phyloP scores from a whole-genome alignment of 64 coral and sea anemone genomes.

The Dendrophyllia cribrosa region DNA sequence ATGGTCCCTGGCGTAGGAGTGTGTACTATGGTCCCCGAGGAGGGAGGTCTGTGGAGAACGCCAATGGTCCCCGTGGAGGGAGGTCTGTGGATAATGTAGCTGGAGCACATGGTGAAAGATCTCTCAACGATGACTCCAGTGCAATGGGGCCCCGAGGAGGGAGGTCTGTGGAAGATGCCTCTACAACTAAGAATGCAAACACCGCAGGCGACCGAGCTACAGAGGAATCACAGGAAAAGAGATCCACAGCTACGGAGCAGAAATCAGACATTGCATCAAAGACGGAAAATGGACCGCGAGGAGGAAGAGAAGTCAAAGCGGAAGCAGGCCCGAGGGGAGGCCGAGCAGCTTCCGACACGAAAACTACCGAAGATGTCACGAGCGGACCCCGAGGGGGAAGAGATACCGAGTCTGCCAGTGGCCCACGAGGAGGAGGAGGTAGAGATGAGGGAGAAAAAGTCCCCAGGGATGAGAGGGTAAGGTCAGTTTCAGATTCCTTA shows the following conservation, averaged over 20 bases:
- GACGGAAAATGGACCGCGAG: background rate
- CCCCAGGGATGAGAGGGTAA: slow-evolving; percentile 19
- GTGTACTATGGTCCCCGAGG: slow-evolving; percentile 62
- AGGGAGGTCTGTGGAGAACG: slow-evolving; percentile 17
- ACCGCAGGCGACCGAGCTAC: slow-evolving; percentile 31
- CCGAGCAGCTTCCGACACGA: background rate
- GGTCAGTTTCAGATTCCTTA: slow-evolving; percentile 8
- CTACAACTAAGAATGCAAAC: slow-evolving; percentile 13
- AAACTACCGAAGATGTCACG: background rate
- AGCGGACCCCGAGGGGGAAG: slow-evolving; percentile 54
- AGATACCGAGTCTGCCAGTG: slow-evolving; percentile 28
- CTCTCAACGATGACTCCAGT: background rate
- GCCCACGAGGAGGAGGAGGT: slow-evolving; percentile 53
- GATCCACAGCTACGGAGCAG: background rate
- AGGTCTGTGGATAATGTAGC: slow-evolving; percentile 1
- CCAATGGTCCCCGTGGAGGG: slow-evolving; percentile 51
- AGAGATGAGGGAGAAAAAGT: slow-evolving; percentile 13
- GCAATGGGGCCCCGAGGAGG: slow-evolving; percentile 48
- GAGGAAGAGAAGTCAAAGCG: slow-evolving; percentile 3
- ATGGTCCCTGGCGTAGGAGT: slow-evolving; percentile 56
- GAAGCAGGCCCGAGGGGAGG: slow-evolving; percentile 30
- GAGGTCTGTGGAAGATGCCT: slow-evolving; percentile 16
- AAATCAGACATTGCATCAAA: background rate
- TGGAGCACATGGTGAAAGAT: slow-evolving; percentile 63
- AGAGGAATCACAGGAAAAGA: background rate